A percentile compares a stretch with the other conserved stretches of the same genome.
These are phyloP conservation scores for Nerophis lumbriciformis DNA, from an alignment of 2,113 vertebrate species.

Conservation along the genomic window DNA sequence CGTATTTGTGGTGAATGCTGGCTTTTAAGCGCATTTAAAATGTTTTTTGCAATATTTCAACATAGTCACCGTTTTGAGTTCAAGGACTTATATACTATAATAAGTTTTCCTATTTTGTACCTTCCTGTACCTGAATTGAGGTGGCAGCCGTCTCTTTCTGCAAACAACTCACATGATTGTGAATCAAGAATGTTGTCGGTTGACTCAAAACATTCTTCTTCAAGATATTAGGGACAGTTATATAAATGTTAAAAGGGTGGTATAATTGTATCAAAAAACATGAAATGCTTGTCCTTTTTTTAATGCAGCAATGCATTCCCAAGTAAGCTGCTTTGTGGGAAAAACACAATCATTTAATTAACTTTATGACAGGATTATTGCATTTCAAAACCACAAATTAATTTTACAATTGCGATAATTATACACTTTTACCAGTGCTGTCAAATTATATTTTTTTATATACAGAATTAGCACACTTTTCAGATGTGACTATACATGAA, in stretches of 20 bases:
- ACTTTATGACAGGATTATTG: no score
- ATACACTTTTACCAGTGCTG: no score
- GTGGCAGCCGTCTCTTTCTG: neutral
- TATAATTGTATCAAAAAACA: neutral
- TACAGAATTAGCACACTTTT: no score
- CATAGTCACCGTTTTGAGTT: neutral
- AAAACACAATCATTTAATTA: no score
- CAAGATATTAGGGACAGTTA: neutral
- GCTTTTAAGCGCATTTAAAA: neutral
- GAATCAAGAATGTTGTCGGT: conserved; percentile 1
- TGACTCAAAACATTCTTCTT: neutral
- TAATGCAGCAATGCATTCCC: neutral
- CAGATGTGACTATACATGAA: no score
- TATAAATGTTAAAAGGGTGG: neutral
- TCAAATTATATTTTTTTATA: no score
- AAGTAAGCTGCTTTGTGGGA: no score
- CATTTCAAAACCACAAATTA: no score
- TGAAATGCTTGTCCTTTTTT: neutral
- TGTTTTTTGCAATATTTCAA: neutral
- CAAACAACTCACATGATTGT: neutral
- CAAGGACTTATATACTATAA: neutral
- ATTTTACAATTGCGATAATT: no score
- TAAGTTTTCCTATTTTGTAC: neutral
- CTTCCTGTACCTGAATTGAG: neutral
- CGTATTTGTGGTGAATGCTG: neutral